phyloP scores from a whole-genome alignment of 2,113 vertebrate species.

The Cyprinodon tularosa region DNA sequence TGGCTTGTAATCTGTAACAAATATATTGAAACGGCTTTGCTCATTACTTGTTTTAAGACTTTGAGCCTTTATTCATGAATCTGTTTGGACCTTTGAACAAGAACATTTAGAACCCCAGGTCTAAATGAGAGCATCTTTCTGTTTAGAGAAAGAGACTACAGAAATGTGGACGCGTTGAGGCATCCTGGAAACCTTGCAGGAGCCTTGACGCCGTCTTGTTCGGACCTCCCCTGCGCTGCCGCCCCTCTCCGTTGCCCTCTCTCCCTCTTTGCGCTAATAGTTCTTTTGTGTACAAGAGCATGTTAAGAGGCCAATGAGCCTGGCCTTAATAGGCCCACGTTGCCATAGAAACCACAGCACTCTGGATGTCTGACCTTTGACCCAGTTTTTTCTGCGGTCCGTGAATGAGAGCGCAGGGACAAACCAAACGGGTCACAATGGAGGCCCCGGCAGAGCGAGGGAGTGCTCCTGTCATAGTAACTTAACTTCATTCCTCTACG shows the following conservation, averaged over 20 bases:
- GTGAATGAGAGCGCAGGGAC: slow-evolving; percentile 77
- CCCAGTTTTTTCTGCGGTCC: slow-evolving; percentile 76
- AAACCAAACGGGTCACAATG: slow-evolving; percentile 77
- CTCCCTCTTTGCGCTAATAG: slow-evolving; percentile 82
- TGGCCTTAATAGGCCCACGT: slow-evolving; percentile 80
- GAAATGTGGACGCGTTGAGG: slow-evolving; percentile 7
- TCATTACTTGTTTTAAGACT: neutral
- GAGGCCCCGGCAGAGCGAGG: slow-evolving; percentile 72
- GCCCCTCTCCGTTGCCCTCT: slow-evolving; percentile 62
- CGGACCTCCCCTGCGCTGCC: slow-evolving; percentile 68
- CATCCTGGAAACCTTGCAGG: slow-evolving; percentile 60
- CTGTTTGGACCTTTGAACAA: neutral
- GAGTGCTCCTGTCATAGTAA: slow-evolving; percentile 80
- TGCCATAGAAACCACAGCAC: slow-evolving; percentile 78
- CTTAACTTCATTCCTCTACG: slow-evolving; percentile 80
- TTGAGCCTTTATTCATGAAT: neutral
- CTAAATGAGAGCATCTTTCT: neutral
- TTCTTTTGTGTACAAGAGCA: slow-evolving; percentile 83
- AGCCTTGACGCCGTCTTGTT: slow-evolving; percentile 48
- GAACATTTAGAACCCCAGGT: neutral
- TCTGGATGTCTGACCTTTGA: slow-evolving; percentile 85
- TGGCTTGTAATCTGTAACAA: neutral
- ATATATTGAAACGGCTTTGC: neutral
- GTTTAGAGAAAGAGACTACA: neutral
- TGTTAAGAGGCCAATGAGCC: slow-evolving; percentile 85